phyloP scores from a whole-genome alignment of 2,797 vertebrate genomes.

The Erpetoichthys calabaricus region DNA sequence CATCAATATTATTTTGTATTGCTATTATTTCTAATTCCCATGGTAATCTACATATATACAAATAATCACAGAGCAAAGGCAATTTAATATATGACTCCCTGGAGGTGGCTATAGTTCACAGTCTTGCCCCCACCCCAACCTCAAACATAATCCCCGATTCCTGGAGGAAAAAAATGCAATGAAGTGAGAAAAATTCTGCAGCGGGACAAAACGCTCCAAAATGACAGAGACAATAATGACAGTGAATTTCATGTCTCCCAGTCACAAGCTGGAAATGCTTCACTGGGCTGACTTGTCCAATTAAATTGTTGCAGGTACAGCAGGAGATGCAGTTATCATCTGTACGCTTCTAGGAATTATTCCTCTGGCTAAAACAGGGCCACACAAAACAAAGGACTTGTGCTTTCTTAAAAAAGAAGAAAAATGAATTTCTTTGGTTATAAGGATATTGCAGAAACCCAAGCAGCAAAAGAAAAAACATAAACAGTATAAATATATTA shows the following conservation, averaged over 20 bases:
- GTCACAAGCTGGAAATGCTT: conserved; percentile 83
- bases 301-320: conserved; percentile 97
- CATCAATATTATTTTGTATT: too few species aligned
- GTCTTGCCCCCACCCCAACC: conserved; percentile 57
- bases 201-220: conserved; percentile 90
- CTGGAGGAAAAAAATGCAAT: conserved; percentile 88
- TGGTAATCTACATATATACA: conserved; percentile 35
- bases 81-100: conserved; percentile 81
- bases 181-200: conserved; percentile 86
- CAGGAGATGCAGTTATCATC: conserved; percentile 60
- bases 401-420: conserved; percentile 21
- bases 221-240: conserved; percentile 98
- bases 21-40: too few species aligned
- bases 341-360: conserved; percentile 49
- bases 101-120: conserved; percentile 66
- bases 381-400: conserved; percentile 22
- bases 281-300: conserved; percentile 91
- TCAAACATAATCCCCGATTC: conserved; percentile 69
- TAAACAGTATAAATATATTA: neutral
- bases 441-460: too few species aligned
- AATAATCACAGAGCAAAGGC: conserved; percentile 65
- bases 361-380: conserved; percentile 37
- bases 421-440: neutral
- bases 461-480: too few species aligned
- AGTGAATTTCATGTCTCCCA: conserved; percentile 97